Evolutionary conservation across 2,113 vertebrate genomes (phyloP).

Genomic region (Alces alces): DNA sequence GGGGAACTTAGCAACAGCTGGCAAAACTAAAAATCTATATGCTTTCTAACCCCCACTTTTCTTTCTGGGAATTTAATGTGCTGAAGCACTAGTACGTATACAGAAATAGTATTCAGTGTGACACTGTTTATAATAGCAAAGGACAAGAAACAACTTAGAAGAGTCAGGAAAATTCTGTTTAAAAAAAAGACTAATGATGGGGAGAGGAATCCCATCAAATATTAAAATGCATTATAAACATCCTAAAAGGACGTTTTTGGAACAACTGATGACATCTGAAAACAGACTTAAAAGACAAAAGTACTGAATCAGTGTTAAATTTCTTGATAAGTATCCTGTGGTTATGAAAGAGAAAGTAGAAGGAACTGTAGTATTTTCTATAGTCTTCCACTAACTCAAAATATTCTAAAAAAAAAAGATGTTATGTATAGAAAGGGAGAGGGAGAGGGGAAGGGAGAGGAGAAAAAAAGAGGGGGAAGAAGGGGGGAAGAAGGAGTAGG

Average conservation of each 20-base stretch:
- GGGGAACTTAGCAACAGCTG: neutral
- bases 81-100: neutral
- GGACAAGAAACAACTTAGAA: neutral
- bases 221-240: neutral
- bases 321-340: neutral
- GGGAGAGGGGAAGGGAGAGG: neutral
- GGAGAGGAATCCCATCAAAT: neutral
- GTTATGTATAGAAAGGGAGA: neutral
- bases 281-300: neutral
- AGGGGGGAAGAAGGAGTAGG: neutral
- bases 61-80: neutral
- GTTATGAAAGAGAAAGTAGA: neutral
- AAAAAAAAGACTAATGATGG: neutral
- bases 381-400: neutral
- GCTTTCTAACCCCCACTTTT: neutral
- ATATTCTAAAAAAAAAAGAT: neutral
- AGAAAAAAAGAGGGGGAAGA: neutral
- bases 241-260: neutral
- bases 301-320: neutral
- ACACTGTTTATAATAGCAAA: conserved; percentile 1
- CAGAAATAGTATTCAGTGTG: neutral
- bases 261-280: neutral
- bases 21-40: conserved; percentile 14
- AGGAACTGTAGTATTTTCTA: neutral
- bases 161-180: neutral